Evolutionary conservation across 2,113 vertebrate genomes (phyloP).

Genomic region (Corapipo altera): DNA sequence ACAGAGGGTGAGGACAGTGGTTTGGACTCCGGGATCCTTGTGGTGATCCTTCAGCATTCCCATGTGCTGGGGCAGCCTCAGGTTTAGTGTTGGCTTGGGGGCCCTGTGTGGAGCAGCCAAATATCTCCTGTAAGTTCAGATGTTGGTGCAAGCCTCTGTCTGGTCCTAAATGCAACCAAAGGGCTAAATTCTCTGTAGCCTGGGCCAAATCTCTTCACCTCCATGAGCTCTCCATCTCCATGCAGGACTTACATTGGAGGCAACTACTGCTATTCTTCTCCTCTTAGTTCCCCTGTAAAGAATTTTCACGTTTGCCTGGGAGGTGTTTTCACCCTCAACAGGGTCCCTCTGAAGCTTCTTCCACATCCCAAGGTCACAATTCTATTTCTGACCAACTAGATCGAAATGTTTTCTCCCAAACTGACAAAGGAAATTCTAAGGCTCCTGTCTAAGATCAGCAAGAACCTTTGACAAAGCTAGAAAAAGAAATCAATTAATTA

Average conservation of each 20-base stretch:
- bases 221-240: not conserved
- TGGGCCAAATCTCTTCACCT: not conserved
- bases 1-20: not conserved
- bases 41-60: not conserved
- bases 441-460: not conserved
- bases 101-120: not conserved
- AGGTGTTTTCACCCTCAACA: not conserved
- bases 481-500: not conserved
- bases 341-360: not conserved
- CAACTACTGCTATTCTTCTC: not conserved
- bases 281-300: not conserved
- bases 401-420: not conserved
- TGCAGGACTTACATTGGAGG: not conserved
- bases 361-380: not conserved
- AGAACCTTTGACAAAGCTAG: not conserved
- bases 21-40: not conserved
- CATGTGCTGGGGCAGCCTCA: rapidly evolving
- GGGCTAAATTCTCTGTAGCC: not conserved
- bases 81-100: not conserved
- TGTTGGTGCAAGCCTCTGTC: not conserved
- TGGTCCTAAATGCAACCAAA: not conserved
- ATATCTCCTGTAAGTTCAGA: not conserved
- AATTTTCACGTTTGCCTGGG: not conserved
- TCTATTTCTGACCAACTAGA: not conserved
- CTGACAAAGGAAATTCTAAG: not conserved